A percentile compares a stretch with the other conserved stretches of the same genome.
Conservation (phyloP, 2,797 vertebrate species). For the Botia kubotai region DNA sequence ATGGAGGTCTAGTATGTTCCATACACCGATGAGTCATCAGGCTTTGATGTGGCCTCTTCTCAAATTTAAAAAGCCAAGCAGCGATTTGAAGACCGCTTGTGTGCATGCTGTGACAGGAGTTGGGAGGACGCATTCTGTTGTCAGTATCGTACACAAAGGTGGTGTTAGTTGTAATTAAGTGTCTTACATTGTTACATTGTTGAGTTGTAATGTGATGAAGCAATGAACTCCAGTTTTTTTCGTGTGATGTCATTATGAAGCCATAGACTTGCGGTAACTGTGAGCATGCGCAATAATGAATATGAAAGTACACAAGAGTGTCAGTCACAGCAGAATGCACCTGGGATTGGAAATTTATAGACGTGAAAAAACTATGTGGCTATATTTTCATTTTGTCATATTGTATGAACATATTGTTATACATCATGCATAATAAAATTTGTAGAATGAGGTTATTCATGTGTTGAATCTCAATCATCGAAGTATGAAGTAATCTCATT, state of each 20-base stretch:
- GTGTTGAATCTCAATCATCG: neutral
- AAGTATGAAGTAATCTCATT: neutral
- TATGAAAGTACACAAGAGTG: neutral
- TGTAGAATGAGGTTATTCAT: too few relatives aligned
- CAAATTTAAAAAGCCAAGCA: neutral
- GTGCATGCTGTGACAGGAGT: constrained; percentile 29
- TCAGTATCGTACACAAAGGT: constrained; percentile 9
- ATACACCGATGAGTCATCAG: neutral
- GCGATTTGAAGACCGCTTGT: neutral
- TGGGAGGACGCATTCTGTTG: neutral
- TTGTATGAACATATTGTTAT: too few relatives aligned
- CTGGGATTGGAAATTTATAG: neutral
- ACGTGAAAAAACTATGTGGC: neutral
- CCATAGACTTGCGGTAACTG: neutral
- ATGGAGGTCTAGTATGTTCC: neutral
- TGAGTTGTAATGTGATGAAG: neutral
- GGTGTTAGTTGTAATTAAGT: constrained; percentile 1
- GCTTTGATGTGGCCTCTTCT: constrained; percentile 10
- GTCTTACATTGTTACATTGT: neutral
- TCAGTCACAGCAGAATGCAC: neutral
- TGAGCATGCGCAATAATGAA: neutral
- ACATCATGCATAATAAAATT: neutral
- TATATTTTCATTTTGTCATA: neutral
- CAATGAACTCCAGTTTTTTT: neutral
- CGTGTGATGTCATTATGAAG: constrained; percentile 1